Evolutionary conservation across 2,888 invertebrate genomes (phyloP).

Genomic region (Melanchra persicariae): DNA sequence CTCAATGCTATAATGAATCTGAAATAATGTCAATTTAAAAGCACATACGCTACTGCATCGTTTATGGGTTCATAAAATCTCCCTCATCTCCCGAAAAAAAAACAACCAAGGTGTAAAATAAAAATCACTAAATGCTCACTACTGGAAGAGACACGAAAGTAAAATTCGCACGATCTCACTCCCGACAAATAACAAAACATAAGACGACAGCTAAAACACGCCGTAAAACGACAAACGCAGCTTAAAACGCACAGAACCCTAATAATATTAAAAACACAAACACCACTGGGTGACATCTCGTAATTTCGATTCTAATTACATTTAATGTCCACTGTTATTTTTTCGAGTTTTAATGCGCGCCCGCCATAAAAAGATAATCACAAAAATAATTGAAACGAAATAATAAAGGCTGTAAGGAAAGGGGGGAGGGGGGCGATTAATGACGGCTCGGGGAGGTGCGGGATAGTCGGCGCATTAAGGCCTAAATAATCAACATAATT

Average conservation of each 20-base stretch:
- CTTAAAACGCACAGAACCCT: conserved; percentile 71
- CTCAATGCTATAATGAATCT: not conserved
- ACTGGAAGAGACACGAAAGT: conserved; percentile 2
- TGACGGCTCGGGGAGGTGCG: conserved; percentile 81
- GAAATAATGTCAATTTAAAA: conserved; percentile 4
- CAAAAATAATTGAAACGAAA: conserved; percentile 91
- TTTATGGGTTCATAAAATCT: conserved; percentile 24
- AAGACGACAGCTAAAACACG: conserved; percentile 55
- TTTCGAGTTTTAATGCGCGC: conserved; percentile 89
- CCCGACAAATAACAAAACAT: conserved; percentile 58
- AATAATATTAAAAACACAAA: conserved; percentile 76
- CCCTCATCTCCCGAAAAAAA: not conserved
- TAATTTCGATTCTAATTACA: conserved; percentile 89
- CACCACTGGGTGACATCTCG: conserved; percentile 84
- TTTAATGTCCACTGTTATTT: conserved; percentile 89
- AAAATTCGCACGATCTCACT: conserved; percentile 42
- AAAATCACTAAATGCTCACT: conserved; percentile 22
- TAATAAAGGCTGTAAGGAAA: conserved; percentile 85
- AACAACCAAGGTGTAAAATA: conserved; percentile 15
- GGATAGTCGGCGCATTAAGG: conserved; percentile 90
- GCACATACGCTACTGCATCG: not conserved
- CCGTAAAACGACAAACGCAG: conserved; percentile 65
- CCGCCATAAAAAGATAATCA: conserved; percentile 91
- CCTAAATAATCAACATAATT: conserved; percentile 91
- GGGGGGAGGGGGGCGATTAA: conserved; percentile 84